Base-by-base conservation (phyloP, 1,140 invertebrate species). In the Scaptomyza graminum region DNA sequence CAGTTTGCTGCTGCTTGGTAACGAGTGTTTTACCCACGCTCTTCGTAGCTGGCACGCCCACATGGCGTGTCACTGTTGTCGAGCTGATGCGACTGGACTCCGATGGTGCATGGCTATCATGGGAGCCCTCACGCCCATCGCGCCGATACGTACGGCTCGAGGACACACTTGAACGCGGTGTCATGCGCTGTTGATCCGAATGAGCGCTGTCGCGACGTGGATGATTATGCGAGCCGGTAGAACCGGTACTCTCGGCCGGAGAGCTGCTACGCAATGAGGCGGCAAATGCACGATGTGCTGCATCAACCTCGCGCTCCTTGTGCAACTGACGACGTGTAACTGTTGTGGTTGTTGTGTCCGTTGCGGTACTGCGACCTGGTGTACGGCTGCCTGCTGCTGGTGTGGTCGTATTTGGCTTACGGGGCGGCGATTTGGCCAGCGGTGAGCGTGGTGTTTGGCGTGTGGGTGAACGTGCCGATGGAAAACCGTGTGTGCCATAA, bases 221-320 rank as follows among this genome's bases (percentile, higher is more conserved):
- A 13, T 70, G 70, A 11, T 51, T 39, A 7, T 31, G 60, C 3
- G 41, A 88, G 3, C 82, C 83, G 9, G 47, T 62, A 28, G 70
- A 79, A 16, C 62, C 69, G 37, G 62, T 81, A 43, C 79, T 84
- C 8, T 92, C 91, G 15, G 88, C 79, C 3, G 92, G 91, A 1
- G 91, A 91, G 46, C 94, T 93, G 50, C 94, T 93, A 50, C 95
- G 93, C 37, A 96, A 91, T 31, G 95, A 95, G 60, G 94, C 94
- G 2, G 95, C 95, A 92, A 95, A 96, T 4, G 94, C 94, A 72
- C 95, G 93, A 84, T 96, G 95, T 16, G 95, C 94, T 6, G 95
- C 94, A 83, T 94, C 95, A 56, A 94, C 92, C 47, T 91, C 90
- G 15, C 83, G 70, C 94, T 91, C 90, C 74, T 91, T 91, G 16